These are phyloP conservation scores for Brachionus manjavacas DNA, from an alignment of 1,140 invertebrate genomes.

Conservation along the genomic window DNA sequence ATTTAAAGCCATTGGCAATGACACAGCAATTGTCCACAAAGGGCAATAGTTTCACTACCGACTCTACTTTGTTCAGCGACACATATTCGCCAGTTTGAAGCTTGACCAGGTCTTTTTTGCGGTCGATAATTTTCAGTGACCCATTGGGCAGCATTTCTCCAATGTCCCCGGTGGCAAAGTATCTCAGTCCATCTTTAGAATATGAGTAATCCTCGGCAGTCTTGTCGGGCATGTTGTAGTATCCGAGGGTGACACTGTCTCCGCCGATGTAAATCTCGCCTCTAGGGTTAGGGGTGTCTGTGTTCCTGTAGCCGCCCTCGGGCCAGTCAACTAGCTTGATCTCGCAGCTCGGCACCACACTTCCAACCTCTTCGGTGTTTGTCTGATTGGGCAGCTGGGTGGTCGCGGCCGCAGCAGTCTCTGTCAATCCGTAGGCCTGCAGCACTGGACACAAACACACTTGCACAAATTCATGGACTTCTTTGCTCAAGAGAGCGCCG, in stretches of 20 bases:
- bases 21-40: constrained; percentile 38
- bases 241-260: constrained; percentile 81
- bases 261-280: constrained; percentile 89
- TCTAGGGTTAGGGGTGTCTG: constrained; percentile 80
- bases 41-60: not conserved
- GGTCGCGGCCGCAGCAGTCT: constrained; percentile 86
- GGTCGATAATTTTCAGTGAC: constrained; percentile 70
- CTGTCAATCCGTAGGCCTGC: constrained; percentile 94
- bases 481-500: constrained; percentile 84
- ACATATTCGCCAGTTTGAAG: constrained; percentile 94
- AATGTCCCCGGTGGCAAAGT: constrained; percentile 95
- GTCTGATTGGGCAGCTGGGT: constrained; percentile 74
- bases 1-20: not conserved
- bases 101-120: constrained; percentile 97
- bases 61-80: constrained; percentile 80
- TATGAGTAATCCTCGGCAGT: constrained; percentile 6
- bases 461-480: constrained; percentile 89
- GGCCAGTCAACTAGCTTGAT: constrained; percentile 86
- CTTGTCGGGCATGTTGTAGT: constrained; percentile 83
- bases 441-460: constrained; percentile 79
- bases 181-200: constrained; percentile 66
- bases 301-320: constrained; percentile 82
- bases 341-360: constrained; percentile 77
- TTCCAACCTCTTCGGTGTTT: constrained; percentile 77
- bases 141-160: constrained; percentile 86